phyloP scores from a whole-genome alignment of 2,797 vertebrate genomes.

The Mus caroli region DNA sequence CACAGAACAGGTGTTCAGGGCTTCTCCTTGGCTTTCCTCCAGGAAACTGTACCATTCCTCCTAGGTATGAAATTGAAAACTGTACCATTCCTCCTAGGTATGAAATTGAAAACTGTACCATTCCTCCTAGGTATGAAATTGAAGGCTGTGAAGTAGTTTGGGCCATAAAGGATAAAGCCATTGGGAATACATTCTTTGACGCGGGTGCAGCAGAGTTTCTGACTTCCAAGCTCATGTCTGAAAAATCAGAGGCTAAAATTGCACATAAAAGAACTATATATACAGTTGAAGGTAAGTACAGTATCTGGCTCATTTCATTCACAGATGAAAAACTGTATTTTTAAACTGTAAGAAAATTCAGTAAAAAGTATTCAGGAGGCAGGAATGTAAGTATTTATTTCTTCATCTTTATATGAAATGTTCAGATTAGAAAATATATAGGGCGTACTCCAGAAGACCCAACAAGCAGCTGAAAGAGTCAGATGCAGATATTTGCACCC shows the following conservation, averaged over 20 bases:
- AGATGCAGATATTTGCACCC: no score
- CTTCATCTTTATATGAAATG: neutral
- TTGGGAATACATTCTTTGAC: constrained; percentile 98
- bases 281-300: constrained; percentile 88
- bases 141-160: constrained; percentile 97
- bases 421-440: neutral
- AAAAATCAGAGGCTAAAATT: constrained; percentile 86
- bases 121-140: constrained; percentile 93
- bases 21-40: constrained; percentile 1
- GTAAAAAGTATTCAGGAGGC: neutral
- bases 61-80: constrained; percentile 95
- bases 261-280: constrained; percentile 94
- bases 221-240: constrained; percentile 91
- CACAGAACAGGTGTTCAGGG: constrained; percentile 20
- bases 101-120: constrained; percentile 90
- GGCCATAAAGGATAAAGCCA: constrained; percentile 97
- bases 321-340: neutral
- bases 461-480: no score
- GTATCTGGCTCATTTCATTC: neutral
- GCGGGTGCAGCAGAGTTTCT: constrained; percentile 97
- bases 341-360: constrained; percentile 50
- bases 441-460: neutral
- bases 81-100: constrained; percentile 96
- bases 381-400: constrained; percentile 34
- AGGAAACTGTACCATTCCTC: constrained; percentile 69